Evolutionary conservation across 2,888 invertebrate genomes (phyloP).

Genomic region (Ypsolopha scabrella): DNA sequence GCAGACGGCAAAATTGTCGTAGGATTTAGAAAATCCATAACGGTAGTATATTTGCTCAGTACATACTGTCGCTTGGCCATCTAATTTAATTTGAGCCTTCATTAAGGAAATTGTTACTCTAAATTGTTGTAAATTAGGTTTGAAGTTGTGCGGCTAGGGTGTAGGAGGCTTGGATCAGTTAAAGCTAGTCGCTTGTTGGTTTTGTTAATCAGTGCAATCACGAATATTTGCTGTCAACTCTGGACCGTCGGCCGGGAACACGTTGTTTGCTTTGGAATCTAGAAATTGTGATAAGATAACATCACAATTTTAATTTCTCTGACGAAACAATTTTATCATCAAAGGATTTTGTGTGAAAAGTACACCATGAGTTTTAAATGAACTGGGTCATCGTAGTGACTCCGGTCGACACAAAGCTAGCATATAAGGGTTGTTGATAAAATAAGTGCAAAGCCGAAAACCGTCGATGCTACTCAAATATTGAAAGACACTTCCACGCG

Average conservation of each 20-base stretch:
- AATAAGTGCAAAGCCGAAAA: no score
- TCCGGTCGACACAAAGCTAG: no score
- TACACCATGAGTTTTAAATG: no score
- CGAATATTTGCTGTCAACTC: conserved; percentile 1
- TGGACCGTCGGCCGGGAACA: not conserved
- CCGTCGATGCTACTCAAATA: no score
- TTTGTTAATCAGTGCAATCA: conserved; percentile 4
- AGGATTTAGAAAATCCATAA: not conserved
- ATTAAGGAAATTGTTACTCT: not conserved
- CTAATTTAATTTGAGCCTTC: not conserved
- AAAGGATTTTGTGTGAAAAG: no score
- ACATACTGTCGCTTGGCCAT: not conserved
- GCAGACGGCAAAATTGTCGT: not conserved
- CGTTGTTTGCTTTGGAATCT: not conserved
- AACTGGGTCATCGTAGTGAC: no score
- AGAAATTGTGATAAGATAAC: not conserved
- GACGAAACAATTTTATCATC: no score
- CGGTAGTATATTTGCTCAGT: not conserved
- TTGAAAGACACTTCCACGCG: no score
- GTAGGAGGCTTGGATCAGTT: not conserved
- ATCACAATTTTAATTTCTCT: no score
- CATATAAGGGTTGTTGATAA: no score
- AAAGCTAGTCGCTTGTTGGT: not conserved
- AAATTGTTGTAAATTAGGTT: not conserved
- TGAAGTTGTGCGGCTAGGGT: not conserved